Conservation (phyloP, 30 jellyfish, hydroid and myxozoan genomes). For the Nemopilema nomurai region DNA sequence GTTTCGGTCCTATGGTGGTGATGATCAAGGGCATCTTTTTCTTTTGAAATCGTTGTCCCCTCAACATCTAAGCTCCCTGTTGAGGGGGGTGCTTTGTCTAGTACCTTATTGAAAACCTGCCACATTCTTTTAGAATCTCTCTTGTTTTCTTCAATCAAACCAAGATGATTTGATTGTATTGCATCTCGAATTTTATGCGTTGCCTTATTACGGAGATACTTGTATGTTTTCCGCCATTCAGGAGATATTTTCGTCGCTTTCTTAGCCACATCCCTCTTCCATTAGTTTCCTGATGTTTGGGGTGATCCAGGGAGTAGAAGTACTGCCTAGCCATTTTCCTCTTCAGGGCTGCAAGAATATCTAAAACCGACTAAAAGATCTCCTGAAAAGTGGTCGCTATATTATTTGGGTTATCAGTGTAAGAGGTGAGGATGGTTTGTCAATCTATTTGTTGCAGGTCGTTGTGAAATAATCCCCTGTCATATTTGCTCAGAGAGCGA, state of each 20-base stretch:
- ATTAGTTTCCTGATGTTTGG: neutral
- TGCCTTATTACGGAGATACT: neutral
- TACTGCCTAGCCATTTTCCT: neutral
- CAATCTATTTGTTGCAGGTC: slow-evolving; percentile 4
- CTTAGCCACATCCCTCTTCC: neutral
- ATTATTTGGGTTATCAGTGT: neutral
- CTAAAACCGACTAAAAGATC: neutral
- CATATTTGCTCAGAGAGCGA: neutral
- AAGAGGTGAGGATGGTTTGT: no score
- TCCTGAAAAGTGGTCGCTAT: neutral
- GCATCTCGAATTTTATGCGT: neutral
- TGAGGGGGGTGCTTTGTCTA: neutral
- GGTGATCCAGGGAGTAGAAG: neutral
- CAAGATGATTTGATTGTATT: neutral
- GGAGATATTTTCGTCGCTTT: neutral
- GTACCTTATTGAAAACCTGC: neutral
- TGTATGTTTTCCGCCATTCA: neutral
- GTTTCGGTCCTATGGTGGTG: neutral
- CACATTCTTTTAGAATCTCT: neutral
- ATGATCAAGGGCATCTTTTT: neutral
- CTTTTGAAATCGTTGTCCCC: slow-evolving; percentile 1
- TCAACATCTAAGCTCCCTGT: slow-evolving; percentile 9
- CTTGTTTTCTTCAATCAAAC: neutral
- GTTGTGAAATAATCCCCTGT: neutral
- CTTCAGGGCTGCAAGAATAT: neutral